Conservation (phyloP, 2,888 invertebrate species). For the Scrobipalpa costella region DNA sequence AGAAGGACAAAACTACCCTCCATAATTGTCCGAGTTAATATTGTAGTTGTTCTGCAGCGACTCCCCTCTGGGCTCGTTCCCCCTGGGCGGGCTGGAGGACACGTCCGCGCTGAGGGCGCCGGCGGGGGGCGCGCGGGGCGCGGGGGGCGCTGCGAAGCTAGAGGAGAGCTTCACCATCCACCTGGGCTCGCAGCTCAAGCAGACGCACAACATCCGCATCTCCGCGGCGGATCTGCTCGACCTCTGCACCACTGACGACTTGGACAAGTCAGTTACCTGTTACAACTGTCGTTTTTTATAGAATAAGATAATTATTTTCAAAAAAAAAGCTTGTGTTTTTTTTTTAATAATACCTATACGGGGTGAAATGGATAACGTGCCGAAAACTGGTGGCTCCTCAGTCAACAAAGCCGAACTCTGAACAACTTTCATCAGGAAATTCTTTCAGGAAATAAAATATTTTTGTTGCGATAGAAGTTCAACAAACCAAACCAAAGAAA, state of each 20-base stretch:
- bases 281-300: background rate
- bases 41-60: constrained; percentile 71
- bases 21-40: too few relatives aligned
- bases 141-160: constrained; percentile 58
- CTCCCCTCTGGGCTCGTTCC: constrained; percentile 64
- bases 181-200: constrained; percentile 98
- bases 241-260: constrained; percentile 50
- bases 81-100: constrained; percentile 28
- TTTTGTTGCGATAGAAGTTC: too few relatives aligned
- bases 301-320: too few relatives aligned
- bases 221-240: constrained; percentile 90
- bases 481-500: too few relatives aligned
- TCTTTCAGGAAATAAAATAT: too few relatives aligned
- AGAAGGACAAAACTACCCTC: too few relatives aligned
- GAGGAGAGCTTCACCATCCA: constrained; percentile 99
- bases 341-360: too few relatives aligned
- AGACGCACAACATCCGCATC: constrained; percentile 98
- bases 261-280: constrained; percentile 48
- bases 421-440: too few relatives aligned
- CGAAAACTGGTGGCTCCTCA: too few relatives aligned
- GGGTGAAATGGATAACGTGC: too few relatives aligned
- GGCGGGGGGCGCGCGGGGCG: constrained; percentile 31
- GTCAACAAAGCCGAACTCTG: too few relatives aligned
- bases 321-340: too few relatives aligned
- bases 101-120: background rate